Percentiles rank a stretch among this genome's conserved stretches.
These are phyloP conservation scores for Notolepis coatsorum DNA, from an alignment of 2,797 vertebrate species.

Conservation along the genomic window DNA sequence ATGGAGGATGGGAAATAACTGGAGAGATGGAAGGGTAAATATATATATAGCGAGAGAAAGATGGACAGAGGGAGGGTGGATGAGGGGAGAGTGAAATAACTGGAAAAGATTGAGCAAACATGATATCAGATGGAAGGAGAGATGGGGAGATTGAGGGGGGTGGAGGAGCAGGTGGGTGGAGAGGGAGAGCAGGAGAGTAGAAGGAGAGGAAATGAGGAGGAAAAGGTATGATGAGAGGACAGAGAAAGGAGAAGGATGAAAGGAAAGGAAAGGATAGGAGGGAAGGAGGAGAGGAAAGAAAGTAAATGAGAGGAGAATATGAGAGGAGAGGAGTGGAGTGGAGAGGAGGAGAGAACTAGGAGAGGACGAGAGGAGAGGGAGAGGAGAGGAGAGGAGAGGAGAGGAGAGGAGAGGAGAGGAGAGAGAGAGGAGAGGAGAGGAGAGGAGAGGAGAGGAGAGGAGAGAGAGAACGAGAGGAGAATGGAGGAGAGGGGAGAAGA, in stretches of 20 bases:
- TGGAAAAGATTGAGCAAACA: background rate
- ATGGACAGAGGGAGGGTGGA: background rate
- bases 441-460: conserved; percentile 5
- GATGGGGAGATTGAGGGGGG: conserved; percentile 26
- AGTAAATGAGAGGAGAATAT: too few species aligned
- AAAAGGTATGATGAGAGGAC: background rate
- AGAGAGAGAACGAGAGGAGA: conserved; percentile 48
- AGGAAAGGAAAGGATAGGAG: too few species aligned
- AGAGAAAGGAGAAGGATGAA: background rate
- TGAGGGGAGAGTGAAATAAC: background rate
- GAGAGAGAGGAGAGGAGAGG: background rate
- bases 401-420: background rate
- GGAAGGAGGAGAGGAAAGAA: conserved; percentile 57
- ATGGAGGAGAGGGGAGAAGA: conserved; percentile 11
- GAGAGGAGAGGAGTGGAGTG: background rate
- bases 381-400: background rate
- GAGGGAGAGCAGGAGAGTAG: background rate
- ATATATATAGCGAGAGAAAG: too few species aligned
- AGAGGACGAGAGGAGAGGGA: too few species aligned
- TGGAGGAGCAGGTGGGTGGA: background rate
- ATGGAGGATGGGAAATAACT: too few species aligned
- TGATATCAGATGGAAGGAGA: background rate
- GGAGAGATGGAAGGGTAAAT: too few species aligned
- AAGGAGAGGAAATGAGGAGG: background rate
- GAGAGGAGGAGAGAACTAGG: too few species aligned